Percentiles rank a stretch among this genome's conserved stretches.
Conservation (phyloP, 2,113 vertebrate species). For the Ondatra zibethicus region DNA sequence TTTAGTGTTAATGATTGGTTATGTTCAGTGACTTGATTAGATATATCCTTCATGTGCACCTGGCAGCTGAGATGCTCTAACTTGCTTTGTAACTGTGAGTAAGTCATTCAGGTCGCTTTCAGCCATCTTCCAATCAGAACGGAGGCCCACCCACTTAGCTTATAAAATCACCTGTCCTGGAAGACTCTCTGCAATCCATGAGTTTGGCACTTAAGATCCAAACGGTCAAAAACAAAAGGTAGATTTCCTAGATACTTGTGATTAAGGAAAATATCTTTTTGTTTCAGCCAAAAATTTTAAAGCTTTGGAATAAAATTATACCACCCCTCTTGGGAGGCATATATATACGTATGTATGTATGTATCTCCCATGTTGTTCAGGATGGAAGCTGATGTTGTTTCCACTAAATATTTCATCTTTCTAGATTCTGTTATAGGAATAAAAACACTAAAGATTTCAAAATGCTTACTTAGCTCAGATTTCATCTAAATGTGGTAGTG, state of each 20-base stretch:
- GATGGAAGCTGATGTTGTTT: constrained; percentile 17
- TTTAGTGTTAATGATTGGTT: too few species aligned
- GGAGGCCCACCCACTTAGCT: background rate
- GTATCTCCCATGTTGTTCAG: background rate
- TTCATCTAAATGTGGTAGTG: constrained; percentile 24
- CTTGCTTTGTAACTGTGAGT: background rate
- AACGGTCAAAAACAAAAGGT: background rate
- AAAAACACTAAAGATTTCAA: constrained; percentile 42
- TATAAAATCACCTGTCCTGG: background rate
- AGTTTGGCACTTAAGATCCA: background rate
- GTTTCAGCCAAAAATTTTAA: background rate
- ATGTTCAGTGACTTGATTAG: background rate
- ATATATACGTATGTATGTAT: background rate
- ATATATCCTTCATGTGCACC: background rate
- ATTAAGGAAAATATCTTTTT: background rate
- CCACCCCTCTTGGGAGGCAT: background rate
- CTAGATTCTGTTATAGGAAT: background rate
- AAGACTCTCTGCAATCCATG: background rate
- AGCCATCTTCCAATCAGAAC: background rate
- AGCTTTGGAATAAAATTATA: constrained; percentile 7
- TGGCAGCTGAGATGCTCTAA: background rate
- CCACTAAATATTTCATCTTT: constrained; percentile 46
- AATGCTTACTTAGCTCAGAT: constrained; percentile 32
- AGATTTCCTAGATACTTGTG: background rate
- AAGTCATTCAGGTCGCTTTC: background rate